Evolutionary conservation across 2,888 invertebrate genomes (phyloP), one percentile per base, ranked within the genome.

Genomic region (Acleris emargana): DNA sequence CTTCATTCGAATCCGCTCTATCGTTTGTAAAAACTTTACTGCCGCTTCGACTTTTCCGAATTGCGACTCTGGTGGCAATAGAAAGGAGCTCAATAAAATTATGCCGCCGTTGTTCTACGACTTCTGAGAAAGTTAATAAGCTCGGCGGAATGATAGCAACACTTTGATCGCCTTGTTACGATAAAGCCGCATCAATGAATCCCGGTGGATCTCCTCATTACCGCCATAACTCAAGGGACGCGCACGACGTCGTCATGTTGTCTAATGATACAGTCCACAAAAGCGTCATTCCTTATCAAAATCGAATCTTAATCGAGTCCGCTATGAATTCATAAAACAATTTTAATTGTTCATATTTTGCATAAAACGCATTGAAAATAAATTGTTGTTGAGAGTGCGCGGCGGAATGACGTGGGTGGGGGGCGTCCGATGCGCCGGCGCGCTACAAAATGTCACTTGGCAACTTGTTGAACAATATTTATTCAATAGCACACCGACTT

Each of bases 381-480:
- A 89, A 86, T 88, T 84, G 84, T 85, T 77, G 75, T 74, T 76
- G 80, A 79, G 79, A 82, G 81, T 78, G 78, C 80, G 77, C 80
- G 73, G 78, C 77, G 78, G 76, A 79, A 75, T 81, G 79, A 82
- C 80, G 89, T 87, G 84, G 86, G 84, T 79, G 76, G 80, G 77
- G 75, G 43, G 50, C 43, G 57, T 22, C 18, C 20, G 67, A 70
- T 77, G 81, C 73, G 79, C 73, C 74, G 63, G 53, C 72, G 79
- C 77, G 78, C 82, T 79, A 82, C 83, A 80, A 86, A 88, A 90
- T 90, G 89, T 90, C 89, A 89, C 89, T 89, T 84, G 88, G 86
- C 84, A 82, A 87, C 86, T 88, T 86, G 83, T 88, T 83, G 76
- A 85, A 89, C 87, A 88, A 88, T 91, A 86, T 91, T 91, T 90